Base-by-base conservation (phyloP, 2,797 vertebrate genomes). In the Percopsis omiscomaycus region DNA sequence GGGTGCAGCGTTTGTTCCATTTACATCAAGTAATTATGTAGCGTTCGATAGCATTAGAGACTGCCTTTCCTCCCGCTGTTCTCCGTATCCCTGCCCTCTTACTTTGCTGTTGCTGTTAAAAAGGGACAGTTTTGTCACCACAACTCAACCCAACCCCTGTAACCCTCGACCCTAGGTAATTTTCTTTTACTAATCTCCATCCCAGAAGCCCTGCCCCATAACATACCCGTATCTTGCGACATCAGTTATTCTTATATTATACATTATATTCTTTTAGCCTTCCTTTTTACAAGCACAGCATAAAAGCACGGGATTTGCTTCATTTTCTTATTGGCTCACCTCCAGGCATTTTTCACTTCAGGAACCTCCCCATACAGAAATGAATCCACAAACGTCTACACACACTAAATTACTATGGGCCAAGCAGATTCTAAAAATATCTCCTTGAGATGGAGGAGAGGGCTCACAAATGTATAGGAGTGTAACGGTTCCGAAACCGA, bases 61-160 rank as follows among this genome's bases (percentile, higher is more conserved):
- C 37, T 9, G 37, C 37, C 37, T 42, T 42, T 42, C 37, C 37
- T 42, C 37, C 37, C 9, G 37, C 37, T 42, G 37, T 9, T 42
- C 37, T 42, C 6, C 2, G 37, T 22, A 22, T 63, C 79, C 69
- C 51, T 54, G 45, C 12, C 12, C 27, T 67, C 16, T 37, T 27
- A 58, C 66, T 12, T 45, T 58, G 73, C 68, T 16, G 15, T 45
- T 58, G 73, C 68, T 16, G 15, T 4, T 5, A 46, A 59, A 9
- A 48, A 48, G 71, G 64, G 71, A 66, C 70, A 76, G 80, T 86
- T 84, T 80, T 84, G 72, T 79, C 74, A 75, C 77, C 76, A 66
- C 51, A 6, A 11, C 72, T 66, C 55, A 50, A 47, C 5, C 37
- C 6, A 42, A 42, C 46, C 69, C 45, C 45, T 73, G 30, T 16